These are phyloP conservation scores for Rhagium mordax DNA, from an alignment of 2,888 invertebrate genomes.

Conservation along the genomic window DNA sequence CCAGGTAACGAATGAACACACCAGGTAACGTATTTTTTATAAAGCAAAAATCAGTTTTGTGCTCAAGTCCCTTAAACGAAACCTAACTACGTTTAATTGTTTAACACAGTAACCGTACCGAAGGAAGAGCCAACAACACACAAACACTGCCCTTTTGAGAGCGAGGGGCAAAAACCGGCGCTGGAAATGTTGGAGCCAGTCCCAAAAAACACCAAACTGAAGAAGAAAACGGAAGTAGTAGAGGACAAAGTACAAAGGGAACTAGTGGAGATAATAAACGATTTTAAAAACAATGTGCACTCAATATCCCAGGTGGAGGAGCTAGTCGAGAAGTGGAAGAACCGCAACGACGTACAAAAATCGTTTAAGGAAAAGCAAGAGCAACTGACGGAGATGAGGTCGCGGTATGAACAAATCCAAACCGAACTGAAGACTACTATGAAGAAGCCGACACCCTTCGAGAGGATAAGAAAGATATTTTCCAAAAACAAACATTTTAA, in stretches of 20 bases:
- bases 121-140: conserved; percentile 19
- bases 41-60: neutral
- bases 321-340: conserved; percentile 89
- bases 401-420: conserved; percentile 84
- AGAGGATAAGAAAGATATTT: conserved; percentile 73
- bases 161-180: neutral
- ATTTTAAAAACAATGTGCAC: conserved; percentile 91
- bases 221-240: conserved; percentile 64
- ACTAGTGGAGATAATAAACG: conserved; percentile 88
- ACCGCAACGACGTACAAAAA: conserved; percentile 89
- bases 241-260: conserved; percentile 81
- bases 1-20: conserved; percentile 65
- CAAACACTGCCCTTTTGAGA: neutral
- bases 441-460: conserved; percentile 86
- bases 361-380: conserved; percentile 89
- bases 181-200: conserved; percentile 35
- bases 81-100: neutral
- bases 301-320: conserved; percentile 89
- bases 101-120: neutral
- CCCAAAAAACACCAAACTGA: conserved; percentile 58
- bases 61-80: neutral
- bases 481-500: conserved; percentile 51
- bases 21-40: conserved; percentile 62
- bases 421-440: conserved; percentile 82
- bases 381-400: conserved; percentile 84